Evolutionary conservation across 2,888 invertebrate species (phyloP), one percentile per base, ranked within the genome.

Genomic region (Octodonta nipae): DNA sequence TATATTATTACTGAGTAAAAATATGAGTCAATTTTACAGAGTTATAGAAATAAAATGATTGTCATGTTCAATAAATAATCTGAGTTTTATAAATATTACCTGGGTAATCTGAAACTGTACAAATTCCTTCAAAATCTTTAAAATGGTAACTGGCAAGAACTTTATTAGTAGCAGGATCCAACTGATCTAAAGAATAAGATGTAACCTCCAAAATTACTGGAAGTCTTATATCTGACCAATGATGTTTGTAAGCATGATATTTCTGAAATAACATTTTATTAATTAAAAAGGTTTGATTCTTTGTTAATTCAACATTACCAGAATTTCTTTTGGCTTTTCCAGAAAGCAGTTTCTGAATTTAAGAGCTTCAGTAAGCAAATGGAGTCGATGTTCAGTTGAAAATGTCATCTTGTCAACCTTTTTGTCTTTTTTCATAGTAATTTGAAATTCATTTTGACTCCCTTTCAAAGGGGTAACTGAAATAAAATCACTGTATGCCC

Each of bases 331-430:
- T 20, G 79, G 75, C 61, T 80, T 84, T 56, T 86, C 86, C 36
- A 78, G 72, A 67, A 86, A 87, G 48, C 75, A 68, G 58, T 78
- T 74, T 51, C 82, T 73, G 54, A 76, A 85, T 54, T 73, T 79
- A 34, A 93, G 71, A 42, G 92, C 88, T 54, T 93, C 87, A 5
- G 91, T 91, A 28, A 99, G 68, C 44, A 99, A 75, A 47, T 93
- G 78, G 36, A 86, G 78, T 51, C 95, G 78, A 60, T 91, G 86
- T 54, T 98, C 96, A 0, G 92, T 89, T 7, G 95, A 92, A 60
- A 99, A 92, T 55, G 80, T 84, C 85, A 98, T 95, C 7, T 80
- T 78, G 56, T 95, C 96, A 28, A 77, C 67, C 66, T 93, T 93
- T 51, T 84, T 82, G 14, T 86, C 86, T 51, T 88, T 91, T 51